phyloP scores from a whole-genome alignment of 2,888 invertebrate species.

The Ptychoptera albimana region DNA sequence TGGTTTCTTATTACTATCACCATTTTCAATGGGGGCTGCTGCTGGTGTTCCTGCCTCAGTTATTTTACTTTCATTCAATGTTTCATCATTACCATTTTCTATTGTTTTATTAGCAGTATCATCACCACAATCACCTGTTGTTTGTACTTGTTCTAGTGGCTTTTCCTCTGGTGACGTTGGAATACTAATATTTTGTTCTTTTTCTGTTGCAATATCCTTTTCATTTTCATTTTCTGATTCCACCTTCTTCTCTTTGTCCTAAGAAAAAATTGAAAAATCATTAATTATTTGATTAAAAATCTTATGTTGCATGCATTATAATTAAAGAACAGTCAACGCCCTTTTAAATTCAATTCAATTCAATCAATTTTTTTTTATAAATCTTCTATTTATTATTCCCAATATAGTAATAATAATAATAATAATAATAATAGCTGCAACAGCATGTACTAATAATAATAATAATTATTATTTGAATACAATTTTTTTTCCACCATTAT shows the following conservation, averaged over 20 bases:
- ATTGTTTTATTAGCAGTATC: conserved; percentile 27
- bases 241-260: conserved; percentile 44
- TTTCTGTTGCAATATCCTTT: conserved; percentile 51
- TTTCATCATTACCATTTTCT: conserved; percentile 37
- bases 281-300: not conserved
- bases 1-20: conserved; percentile 38
- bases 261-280: conserved; percentile 13
- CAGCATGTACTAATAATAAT: too few species aligned
- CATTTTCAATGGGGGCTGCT: conserved; percentile 17
- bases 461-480: too few species aligned
- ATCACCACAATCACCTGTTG: conserved; percentile 12
- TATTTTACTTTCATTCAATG: conserved; percentile 35
- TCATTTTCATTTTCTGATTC: conserved; percentile 44
- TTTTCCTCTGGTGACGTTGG: conserved; percentile 5
- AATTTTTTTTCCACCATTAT: too few species aligned
- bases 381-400: too few species aligned
- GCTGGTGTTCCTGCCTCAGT: conserved; percentile 19
- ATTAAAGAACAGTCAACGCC: too few species aligned
- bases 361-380: too few species aligned
- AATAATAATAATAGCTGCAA: too few species aligned
- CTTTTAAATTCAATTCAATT: too few species aligned
- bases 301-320: too few species aligned
- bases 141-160: conserved; percentile 8
- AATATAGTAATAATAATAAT: too few species aligned
- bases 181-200: conserved; percentile 27